A percentile compares a stretch with the other conserved stretches of the same genome.
Conservation (phyloP, 2,888 invertebrate species). For the Ochropleura leucogaster region DNA sequence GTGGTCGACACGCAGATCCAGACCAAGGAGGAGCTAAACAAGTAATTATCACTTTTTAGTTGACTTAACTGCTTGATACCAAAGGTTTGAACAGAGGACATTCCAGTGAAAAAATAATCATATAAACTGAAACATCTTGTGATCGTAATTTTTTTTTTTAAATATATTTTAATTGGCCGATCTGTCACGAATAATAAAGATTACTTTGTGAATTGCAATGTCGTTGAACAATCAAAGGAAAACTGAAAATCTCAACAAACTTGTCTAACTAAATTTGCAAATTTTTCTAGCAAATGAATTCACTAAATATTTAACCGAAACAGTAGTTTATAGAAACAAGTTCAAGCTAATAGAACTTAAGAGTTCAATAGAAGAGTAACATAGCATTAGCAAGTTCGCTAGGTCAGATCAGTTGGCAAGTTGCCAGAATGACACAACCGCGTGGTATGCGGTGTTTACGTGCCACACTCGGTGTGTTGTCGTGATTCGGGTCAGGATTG, state of each 20-base stretch:
- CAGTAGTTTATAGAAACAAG: constrained; percentile 14
- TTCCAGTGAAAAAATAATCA: neutral
- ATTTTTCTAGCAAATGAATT: neutral
- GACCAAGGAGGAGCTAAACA: constrained; percentile 86
- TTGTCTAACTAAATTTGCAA: neutral
- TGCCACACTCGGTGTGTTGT: constrained; percentile 78
- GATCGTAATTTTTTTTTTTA: neutral
- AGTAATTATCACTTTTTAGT: constrained; percentile 69
- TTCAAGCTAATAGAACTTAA: constrained; percentile 39
- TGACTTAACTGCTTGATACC: too few species aligned
- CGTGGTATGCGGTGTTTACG: constrained; percentile 86
- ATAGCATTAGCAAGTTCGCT: constrained; percentile 78
- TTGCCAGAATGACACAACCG: constrained; percentile 86
- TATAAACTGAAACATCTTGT: neutral
- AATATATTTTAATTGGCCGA: neutral
- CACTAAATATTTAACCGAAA: neutral
- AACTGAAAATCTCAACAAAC: neutral
- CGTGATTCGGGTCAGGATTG: constrained; percentile 72
- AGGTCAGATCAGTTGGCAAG: constrained; percentile 84
- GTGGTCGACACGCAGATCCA: constrained; percentile 77
- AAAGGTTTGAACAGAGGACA: neutral
- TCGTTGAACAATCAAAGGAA: neutral
- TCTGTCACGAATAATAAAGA: neutral
- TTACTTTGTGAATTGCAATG: neutral
- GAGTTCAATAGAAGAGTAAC: constrained; percentile 56